Base-by-base conservation (phyloP, 1,140 invertebrate species). In the Eubasilissa regina region DNA sequence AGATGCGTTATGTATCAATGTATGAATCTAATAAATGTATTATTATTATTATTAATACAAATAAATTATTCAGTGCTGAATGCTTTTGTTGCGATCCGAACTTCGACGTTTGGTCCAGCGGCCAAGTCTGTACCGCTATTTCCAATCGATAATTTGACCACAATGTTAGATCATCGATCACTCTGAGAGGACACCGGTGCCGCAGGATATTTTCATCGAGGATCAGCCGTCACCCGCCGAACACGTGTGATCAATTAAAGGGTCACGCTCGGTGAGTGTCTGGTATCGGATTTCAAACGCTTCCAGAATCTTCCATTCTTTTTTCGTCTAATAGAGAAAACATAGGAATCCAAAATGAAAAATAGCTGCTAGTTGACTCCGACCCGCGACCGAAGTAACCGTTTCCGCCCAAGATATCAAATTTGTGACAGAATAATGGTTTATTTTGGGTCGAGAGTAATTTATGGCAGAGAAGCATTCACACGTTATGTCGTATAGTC, bases 171-270 rank as follows among this genome's bases (percentile, higher is more conserved):
- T 35, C 1, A 35, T 35, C 25, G 25, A 35, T 35, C 25, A 35
- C 25, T 6, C 25, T 35, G 25, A 35, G 6, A 6, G 25, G 25
- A 10, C 55, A 8, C 55, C 55, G 55, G 55, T 15, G 17, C 15
- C 13, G 15, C 25, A 44, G 64, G 35, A 44, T n/a, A 15, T 9
- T 45, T 66, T 51, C 45, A 17, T 6, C 25, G 25, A 35, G 25
- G 25, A 35, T 70, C 66, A 70, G 15, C 25, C 45, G 45, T 70
- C 66, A 48, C 8, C 10, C 3, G 25, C 11, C 0, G 13, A 13
- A 73, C 68, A 73, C 51, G 51, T 73, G 68, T 17, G 48, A 73
- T 73, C 68, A 73, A 73, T 73, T 73, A 73, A 55, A 73, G 13
- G 51, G 47, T 73, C 68, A 55, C 68, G 47, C 48, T 21, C 47